Evolutionary conservation across 1,140 invertebrate genomes (phyloP), one percentile per base, ranked within the genome.

Genomic region (Megalonaias nervosa): DNA sequence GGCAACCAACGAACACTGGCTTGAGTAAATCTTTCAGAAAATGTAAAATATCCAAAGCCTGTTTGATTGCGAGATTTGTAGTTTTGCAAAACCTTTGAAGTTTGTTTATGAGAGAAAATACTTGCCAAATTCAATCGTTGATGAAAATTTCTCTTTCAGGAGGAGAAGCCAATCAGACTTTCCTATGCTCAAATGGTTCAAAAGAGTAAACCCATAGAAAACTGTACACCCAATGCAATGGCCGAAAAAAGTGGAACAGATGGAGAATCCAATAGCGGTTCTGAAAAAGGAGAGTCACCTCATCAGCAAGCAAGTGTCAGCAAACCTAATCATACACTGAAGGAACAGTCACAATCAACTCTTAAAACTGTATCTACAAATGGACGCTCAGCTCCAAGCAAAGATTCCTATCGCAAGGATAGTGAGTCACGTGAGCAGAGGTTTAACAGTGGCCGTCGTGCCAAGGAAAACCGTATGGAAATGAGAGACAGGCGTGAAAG

Each of bases 181-280:
- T 95, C 95, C 90, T 96, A 96, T 92, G 95, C 95, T 83, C 95
- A 96, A 92, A 95, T 96, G 88, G 95, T 95, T 81, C 94, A 95
- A 86, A 94, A 88, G 74, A 80, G 76, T 68, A 74, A 87, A 81
- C 61, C 82, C 67, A 80, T 77, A 79, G 74, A 77, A 66, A 80
- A 82, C 67, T 77, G 79, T 83, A 69, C 72, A 67, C 78, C 83
- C 71, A 78, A 77, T 73, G 70, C 67, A 21, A 48, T 79, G 16
- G 67, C 59, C 56, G 76, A 81, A 48, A 38, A 60, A 57, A 60
- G 61, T 6, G 78, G 72, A 12, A 19, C 19, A 9, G 21, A 56
- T 67, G 57, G 57, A 67, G 38, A 67, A 2, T n/a, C 38, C 26
- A 70, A 61, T 31, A 74, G 71, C 12, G 79, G 80, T 13, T 70